phyloP scores from a whole-genome alignment of 2,888 invertebrate species.

The Eueremaeus valkanovi region DNA sequence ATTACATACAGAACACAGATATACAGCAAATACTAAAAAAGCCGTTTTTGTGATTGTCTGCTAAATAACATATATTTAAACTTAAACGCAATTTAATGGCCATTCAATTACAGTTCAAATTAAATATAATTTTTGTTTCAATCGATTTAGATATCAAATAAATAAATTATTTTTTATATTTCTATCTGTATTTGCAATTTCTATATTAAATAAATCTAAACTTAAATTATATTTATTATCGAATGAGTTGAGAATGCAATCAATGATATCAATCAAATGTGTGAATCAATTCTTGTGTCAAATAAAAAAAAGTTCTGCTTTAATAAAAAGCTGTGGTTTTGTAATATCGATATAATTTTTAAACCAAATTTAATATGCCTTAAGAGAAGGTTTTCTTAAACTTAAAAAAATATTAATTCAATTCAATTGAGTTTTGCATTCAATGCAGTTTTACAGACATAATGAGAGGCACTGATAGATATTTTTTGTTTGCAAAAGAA shows the following conservation, averaged over 20 bases:
- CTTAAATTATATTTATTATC: background rate
- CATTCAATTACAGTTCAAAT: background rate
- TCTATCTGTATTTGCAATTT: too few species aligned
- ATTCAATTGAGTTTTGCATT: slow-evolving; percentile 14
- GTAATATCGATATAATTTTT: too few species aligned
- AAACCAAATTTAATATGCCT: background rate
- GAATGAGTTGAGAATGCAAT: background rate
- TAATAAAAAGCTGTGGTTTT: background rate
- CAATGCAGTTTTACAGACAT: background rate
- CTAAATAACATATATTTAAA: background rate
- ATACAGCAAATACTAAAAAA: background rate
- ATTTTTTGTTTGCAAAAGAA: background rate
- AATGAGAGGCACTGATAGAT: background rate
- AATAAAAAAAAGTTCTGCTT: too few species aligned
- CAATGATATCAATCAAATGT: background rate
- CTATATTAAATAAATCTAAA: background rate
- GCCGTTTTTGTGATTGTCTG: background rate
- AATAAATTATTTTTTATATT: background rate
- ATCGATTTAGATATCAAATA: background rate
- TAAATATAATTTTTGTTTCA: background rate
- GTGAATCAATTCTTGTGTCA: background rate
- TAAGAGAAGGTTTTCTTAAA: too few species aligned
- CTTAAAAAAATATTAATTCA: background rate
- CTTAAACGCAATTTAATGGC: background rate
- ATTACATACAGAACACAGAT: background rate